Conservation (phyloP, 2,113 vertebrate genomes). For the Bufo bufo region DNA sequence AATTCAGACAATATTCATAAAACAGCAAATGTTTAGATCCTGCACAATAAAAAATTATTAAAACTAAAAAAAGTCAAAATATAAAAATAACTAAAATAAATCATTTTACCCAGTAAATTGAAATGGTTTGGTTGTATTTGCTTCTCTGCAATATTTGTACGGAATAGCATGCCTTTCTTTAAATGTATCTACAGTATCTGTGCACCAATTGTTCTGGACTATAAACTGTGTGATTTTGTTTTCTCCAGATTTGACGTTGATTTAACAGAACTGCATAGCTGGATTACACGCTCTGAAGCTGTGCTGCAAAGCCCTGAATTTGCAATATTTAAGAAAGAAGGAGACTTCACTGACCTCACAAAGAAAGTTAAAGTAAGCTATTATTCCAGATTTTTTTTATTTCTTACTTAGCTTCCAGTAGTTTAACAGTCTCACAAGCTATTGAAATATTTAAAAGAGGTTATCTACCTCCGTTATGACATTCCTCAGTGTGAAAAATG, state of each 20-base stretch:
- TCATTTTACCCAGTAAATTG: background rate
- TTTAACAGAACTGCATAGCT: slow-evolving; percentile 96
- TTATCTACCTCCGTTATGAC: background rate
- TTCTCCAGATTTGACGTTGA: slow-evolving; percentile 89
- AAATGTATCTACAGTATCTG: background rate
- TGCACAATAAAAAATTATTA: background rate
- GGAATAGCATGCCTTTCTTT: background rate
- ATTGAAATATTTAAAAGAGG: background rate
- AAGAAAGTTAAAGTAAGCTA: slow-evolving; percentile 89
- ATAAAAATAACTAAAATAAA: background rate
- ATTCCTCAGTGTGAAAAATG: background rate
- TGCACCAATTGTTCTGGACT: background rate
- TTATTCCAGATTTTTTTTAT: slow-evolving; percentile 8
- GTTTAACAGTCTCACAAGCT: background rate
- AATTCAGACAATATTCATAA: background rate
- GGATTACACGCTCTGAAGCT: slow-evolving; percentile 96
- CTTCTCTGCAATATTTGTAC: background rate
- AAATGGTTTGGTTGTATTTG: background rate
- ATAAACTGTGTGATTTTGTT: slow-evolving; percentile 1
- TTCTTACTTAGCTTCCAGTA: background rate
- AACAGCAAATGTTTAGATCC: background rate
- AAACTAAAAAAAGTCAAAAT: background rate
- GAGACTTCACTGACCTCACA: slow-evolving; percentile 88
- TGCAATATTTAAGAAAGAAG: slow-evolving; percentile 87
- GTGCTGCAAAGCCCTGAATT: slow-evolving; percentile 92